These are phyloP conservation scores for Sialis lutaria DNA, from an alignment of 2,888 invertebrate genomes.

Conservation along the genomic window DNA sequence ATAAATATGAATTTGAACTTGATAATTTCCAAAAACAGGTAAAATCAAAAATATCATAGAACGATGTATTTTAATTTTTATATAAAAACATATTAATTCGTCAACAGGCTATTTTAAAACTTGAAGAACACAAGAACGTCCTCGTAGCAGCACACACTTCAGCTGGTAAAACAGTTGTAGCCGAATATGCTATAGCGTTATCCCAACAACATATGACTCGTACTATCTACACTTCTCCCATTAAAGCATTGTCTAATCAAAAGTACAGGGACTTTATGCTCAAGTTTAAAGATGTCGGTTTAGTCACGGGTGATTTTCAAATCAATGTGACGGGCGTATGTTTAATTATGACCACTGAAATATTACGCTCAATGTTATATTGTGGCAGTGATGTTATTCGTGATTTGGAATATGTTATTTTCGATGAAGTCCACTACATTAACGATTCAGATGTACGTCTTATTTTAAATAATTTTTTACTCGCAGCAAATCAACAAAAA, in stretches of 20 bases:
- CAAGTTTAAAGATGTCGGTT: constrained; percentile 81
- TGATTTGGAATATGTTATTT: constrained; percentile 96
- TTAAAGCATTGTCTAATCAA: constrained; percentile 97
- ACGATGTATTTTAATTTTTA: background rate
- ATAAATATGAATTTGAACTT: constrained; percentile 75
- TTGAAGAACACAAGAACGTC: constrained; percentile 88
- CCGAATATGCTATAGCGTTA: constrained; percentile 96
- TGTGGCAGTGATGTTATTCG: constrained; percentile 86
- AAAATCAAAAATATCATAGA: no score
- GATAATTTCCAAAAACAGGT: constrained; percentile 93
- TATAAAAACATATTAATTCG: constrained; percentile 6
- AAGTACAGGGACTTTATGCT: constrained; percentile 95
- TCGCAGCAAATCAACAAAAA: background rate
- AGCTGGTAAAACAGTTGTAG: constrained; percentile 97
- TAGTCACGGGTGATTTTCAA: constrained; percentile 91
- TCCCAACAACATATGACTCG: constrained; percentile 83
- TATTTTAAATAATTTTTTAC: no score
- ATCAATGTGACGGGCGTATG: constrained; percentile 87
- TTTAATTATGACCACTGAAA: constrained; percentile 99
- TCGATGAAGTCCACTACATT: constrained; percentile 98
- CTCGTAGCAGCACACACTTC: constrained; percentile 99
- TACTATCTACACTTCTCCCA: constrained; percentile 94
- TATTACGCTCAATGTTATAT: constrained; percentile 90
- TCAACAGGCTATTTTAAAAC: constrained; percentile 64
- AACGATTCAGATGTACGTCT: constrained; percentile 76